These are phyloP conservation scores for Hozukius guyotensis DNA, from an alignment of 2,797 vertebrate species.

Conservation along the genomic window DNA sequence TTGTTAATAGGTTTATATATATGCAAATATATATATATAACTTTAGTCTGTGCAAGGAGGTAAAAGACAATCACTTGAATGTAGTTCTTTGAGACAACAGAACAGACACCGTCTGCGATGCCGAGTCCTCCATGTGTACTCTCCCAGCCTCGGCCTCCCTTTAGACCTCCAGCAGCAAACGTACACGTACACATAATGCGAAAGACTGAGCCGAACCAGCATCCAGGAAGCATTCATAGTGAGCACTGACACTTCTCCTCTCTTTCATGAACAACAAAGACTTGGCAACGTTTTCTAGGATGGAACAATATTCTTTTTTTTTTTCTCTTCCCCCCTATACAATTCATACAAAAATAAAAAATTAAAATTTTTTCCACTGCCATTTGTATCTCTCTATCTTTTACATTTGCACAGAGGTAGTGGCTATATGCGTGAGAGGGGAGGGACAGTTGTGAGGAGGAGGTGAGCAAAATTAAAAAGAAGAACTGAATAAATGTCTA, in stretches of 20 bases:
- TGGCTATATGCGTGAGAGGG: conserved; percentile 80
- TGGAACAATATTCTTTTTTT: conserved; percentile 74
- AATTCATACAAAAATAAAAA: conserved; percentile 86
- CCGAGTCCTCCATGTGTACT: conserved; percentile 64
- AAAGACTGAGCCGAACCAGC: conserved; percentile 59
- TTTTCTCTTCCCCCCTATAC: conserved; percentile 63
- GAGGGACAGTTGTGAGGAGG: conserved; percentile 54
- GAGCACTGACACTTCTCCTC: conserved; percentile 53
- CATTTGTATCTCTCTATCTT: conserved; percentile 72
- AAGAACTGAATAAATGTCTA: conserved; percentile 81
- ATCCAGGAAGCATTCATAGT: conserved; percentile 72
- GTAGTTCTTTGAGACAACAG: conserved; percentile 74
- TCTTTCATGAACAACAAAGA: conserved; percentile 65
- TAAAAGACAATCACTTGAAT: conserved; percentile 86
- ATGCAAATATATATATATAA: conserved; percentile 82
- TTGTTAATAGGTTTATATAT: conserved; percentile 85
- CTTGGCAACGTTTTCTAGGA: conserved; percentile 70
- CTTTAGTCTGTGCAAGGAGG: conserved; percentile 87
- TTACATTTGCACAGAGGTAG: conserved; percentile 87
- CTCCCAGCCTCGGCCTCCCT: conserved; percentile 33
- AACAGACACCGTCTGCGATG: conserved; percentile 54
- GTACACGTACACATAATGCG: conserved; percentile 52
- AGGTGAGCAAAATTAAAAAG: conserved; percentile 74
- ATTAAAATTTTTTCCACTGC: conserved; percentile 76
- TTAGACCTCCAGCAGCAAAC: conserved; percentile 67